These are phyloP conservation scores for Pipistrellus pygmaeus DNA, from an alignment of 2,797 vertebrate genomes.

Conservation along the genomic window DNA sequence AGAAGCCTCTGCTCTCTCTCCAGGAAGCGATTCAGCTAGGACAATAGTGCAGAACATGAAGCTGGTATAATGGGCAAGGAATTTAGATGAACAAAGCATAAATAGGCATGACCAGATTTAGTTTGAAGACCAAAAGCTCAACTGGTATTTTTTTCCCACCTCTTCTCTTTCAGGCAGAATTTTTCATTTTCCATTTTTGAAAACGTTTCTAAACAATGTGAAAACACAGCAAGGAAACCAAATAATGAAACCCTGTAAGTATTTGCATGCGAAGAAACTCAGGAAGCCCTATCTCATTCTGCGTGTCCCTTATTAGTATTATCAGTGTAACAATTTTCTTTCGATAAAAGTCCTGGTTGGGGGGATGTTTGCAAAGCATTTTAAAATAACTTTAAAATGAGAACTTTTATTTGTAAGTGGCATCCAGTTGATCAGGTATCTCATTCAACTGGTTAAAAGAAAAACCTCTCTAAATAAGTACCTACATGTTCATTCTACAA, in stretches of 20 bases:
- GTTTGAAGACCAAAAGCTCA: slow-evolving; percentile 74
- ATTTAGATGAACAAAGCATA: slow-evolving; percentile 67
- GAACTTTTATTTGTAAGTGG: slow-evolving; percentile 48
- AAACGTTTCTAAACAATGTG: slow-evolving; percentile 89
- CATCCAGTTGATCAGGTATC: not conserved
- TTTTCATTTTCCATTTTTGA: slow-evolving; percentile 87
- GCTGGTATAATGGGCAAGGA: slow-evolving; percentile 43
- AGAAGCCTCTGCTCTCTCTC: slow-evolving; percentile 51
- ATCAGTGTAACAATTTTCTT: slow-evolving; percentile 53
- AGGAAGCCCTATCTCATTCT: not conserved
- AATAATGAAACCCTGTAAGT: slow-evolving; percentile 86
- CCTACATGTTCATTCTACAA: not conserved
- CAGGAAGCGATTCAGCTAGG: slow-evolving; percentile 65
- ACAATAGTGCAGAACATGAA: slow-evolving; percentile 51
- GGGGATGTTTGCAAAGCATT: slow-evolving; percentile 46
- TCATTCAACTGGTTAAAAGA: not conserved
- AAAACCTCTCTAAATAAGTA: not conserved
- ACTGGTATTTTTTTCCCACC: not conserved
- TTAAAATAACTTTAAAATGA: slow-evolving; percentile 74
- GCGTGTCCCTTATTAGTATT: slow-evolving; percentile 34
- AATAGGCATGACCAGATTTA: slow-evolving; percentile 64
- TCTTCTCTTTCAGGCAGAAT: slow-evolving; percentile 86
- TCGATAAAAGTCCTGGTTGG: slow-evolving; percentile 69
- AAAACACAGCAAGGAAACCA: slow-evolving; percentile 82
- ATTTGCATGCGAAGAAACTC: slow-evolving; percentile 67